Evolutionary conservation across 2,888 invertebrate species (phyloP), one percentile per base, ranked within the genome.

Genomic region (Copidosoma aretas): DNA sequence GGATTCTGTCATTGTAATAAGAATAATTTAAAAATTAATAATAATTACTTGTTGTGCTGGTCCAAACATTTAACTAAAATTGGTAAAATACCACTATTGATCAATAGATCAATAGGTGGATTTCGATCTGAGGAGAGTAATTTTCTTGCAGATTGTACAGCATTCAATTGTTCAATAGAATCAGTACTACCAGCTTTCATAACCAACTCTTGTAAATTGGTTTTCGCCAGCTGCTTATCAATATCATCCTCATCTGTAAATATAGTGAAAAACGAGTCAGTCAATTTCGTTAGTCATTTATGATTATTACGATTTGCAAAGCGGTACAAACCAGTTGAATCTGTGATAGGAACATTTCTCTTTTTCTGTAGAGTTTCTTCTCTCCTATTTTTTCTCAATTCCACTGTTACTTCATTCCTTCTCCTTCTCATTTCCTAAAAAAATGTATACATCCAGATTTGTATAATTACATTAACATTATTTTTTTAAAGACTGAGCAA

Each of bases 31-130:
- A 5, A 46, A 10, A 56, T 60, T 10, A 65, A 61, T 59, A 52
- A 43, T 60, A 76, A 83, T 80, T 83, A 89, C 90, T 88, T 87
- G 73, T 95, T 93, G 78, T 93, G 89, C 78, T 92, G 89, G 75
- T 92, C 90, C 74, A 99, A 88, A 86, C 98, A 98, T 75, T 89
- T 87, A 65, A 97, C 95, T 78, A 99, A 89, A 78, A 97, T 93
- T 60, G 98, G 98, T 77, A 99, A 88, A 81, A 99, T 97, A 75
- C 97, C 97, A 82, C 94, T 94, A 56, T 90, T 87, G 78, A 99
- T 98, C 74, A 99, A 87, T 73, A 94, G 93, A 86, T 99, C 97
- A 79, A 99, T 98, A 24, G 99, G 98, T 75, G 99, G 99, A 88
- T 98, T 98, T 79, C 95, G 91, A 84, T 99, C 98, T 74, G 97